Evolutionary conservation across 2,888 invertebrate species (phyloP).

Genomic region (Parascotia fuliginaria): DNA sequence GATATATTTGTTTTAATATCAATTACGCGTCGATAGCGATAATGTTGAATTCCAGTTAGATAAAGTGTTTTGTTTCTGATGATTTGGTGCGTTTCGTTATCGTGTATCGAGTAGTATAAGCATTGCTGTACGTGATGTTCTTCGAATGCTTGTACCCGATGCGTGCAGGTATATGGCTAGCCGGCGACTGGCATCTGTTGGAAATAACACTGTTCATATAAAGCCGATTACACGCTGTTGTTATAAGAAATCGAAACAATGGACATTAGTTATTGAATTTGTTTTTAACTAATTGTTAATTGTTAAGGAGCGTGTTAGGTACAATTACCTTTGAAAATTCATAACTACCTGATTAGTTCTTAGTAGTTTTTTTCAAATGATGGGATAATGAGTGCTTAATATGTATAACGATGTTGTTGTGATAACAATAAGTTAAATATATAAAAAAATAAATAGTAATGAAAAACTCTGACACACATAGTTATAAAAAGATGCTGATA

Average conservation of each 20-base stretch:
- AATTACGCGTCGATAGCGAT: slow-evolving; percentile 73
- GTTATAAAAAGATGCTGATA: too few species aligned
- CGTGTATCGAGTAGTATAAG: slow-evolving; percentile 1
- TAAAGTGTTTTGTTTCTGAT: slow-evolving; percentile 46
- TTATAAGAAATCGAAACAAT: background rate
- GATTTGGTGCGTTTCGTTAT: slow-evolving; percentile 13
- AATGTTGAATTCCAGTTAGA: slow-evolving; percentile 54
- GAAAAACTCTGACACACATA: too few species aligned
- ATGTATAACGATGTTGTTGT: too few species aligned
- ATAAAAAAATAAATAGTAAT: too few species aligned
- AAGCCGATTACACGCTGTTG: slow-evolving; percentile 1
- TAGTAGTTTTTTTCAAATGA: too few species aligned
- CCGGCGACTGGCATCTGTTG: slow-evolving; percentile 39
- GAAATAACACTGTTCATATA: slow-evolving; percentile 40
- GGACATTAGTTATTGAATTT: background rate
- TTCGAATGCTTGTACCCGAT: slow-evolving; percentile 7
- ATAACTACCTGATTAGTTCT: too few species aligned
- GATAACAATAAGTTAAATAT: too few species aligned
- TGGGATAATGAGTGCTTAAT: too few species aligned
- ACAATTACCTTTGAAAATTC: too few species aligned
- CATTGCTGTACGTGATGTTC: background rate
- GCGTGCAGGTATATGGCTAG: slow-evolving; percentile 25
- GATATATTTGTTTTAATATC: slow-evolving; percentile 77
- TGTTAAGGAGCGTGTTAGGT: too few species aligned
- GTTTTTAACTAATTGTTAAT: too few species aligned